Conservation (phyloP, 2,888 invertebrate genomes). For the Balanococcus diminutus region DNA sequence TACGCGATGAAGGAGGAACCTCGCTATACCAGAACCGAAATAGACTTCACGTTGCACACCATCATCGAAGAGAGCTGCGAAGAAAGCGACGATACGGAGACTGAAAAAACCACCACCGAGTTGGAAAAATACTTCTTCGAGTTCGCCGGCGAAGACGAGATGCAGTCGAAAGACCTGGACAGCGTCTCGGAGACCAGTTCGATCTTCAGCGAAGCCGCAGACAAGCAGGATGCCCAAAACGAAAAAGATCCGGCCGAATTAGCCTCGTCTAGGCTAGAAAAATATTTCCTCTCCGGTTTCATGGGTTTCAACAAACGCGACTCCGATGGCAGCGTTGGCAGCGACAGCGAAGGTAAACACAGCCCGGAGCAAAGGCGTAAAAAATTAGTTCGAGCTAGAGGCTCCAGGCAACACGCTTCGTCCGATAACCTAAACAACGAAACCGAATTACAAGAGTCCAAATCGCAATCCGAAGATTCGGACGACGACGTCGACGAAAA, state of each 20-base stretch:
- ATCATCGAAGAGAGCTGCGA: conserved; percentile 94
- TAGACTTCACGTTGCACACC: conserved; percentile 89
- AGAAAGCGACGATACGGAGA: conserved; percentile 84
- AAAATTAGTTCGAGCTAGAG: conserved; percentile 78
- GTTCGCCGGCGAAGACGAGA: conserved; percentile 69
- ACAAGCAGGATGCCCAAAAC: conserved; percentile 65
- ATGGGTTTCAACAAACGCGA: conserved; percentile 78
- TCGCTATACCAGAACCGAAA: conserved; percentile 75
- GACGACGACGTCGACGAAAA: conserved; percentile 65
- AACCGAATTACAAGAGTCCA: conserved; percentile 64
- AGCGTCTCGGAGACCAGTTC: conserved; percentile 79
- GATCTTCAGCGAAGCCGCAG: conserved; percentile 82
- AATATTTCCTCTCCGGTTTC: conserved; percentile 86
- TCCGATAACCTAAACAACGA: conserved; percentile 76
- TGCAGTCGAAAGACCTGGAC: conserved; percentile 61
- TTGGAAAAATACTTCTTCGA: conserved; percentile 90
- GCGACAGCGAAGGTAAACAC: conserved; percentile 81
- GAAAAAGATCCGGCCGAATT: conserved; percentile 72
- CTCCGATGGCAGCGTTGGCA: conserved; percentile 86
- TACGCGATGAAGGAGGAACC: conserved; percentile 78
- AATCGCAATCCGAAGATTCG: conserved; percentile 62
- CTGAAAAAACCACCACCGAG: conserved; percentile 71
- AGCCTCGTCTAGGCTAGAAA: conserved; percentile 84
- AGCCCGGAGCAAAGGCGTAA: conserved; percentile 87
- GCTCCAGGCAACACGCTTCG: conserved; percentile 81